Evolutionary conservation across 2,888 invertebrate species (phyloP), one percentile per base, ranked within the genome.

Genomic region (Xestia c-nigrum): DNA sequence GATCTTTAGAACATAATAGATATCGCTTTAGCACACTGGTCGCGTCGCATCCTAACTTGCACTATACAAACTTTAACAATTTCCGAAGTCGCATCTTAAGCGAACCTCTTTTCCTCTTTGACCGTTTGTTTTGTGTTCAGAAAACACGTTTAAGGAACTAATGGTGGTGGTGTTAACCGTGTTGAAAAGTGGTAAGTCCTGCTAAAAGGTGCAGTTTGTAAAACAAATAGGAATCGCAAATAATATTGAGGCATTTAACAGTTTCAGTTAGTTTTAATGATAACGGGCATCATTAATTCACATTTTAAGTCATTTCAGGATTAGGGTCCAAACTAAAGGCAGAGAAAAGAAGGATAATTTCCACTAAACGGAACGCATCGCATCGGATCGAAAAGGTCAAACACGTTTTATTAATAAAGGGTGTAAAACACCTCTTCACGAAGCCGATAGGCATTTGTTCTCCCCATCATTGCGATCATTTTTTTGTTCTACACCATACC

Each of bases 11-110:
- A 59, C 31, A 31, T 69, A 52, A 72, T 38, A 55, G 21, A 81
- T 31, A 68, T 76, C 21, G 31, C 4, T 6, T 72, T 72, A 61
- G 64, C 43, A 65, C 38, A 31, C 50, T 38, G 50, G 55, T 65
- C 40, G 63, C 71, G 78, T 70, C 38, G 43, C 65, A 21, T 16
- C 67, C 38, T 19, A 77, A 70, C 59, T 81, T 78, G 78, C 67
- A 74, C 43, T 70, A 52, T 70, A 64, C 68, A 82, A 78, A 83
- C 71, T 83, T 82, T 83, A 74, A 83, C 74, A 78, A 78, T 82
- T 68, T 82, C 79, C 83, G 78, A 47, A 78, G 59, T 83, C 55
- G 19, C 69, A 65, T 61, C 71, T 59, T 55, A 55, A 14, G 21
- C 52, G 7, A 52, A n/a, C 21, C 38, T 47, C 40, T 67, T 61